phyloP scores from a whole-genome alignment of 2,888 invertebrate species.

The Dynastes grantii region DNA sequence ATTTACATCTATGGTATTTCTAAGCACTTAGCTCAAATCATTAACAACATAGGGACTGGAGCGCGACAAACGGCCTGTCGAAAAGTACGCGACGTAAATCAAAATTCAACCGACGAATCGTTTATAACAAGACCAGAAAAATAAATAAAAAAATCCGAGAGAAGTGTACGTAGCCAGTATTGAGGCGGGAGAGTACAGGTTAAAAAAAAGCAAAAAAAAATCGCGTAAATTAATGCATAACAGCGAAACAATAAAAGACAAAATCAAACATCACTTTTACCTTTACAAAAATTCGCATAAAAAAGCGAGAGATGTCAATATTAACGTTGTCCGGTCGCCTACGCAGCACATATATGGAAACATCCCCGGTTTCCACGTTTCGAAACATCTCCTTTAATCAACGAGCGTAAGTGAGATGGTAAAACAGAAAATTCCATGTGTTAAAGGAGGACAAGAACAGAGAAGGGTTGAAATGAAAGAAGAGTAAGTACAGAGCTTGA shows the following conservation, averaged over 20 bases:
- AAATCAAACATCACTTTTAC: constrained; percentile 68
- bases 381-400: constrained; percentile 61
- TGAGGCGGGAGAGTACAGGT: constrained; percentile 21
- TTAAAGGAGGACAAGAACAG: constrained; percentile 53
- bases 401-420: constrained; percentile 55
- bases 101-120: constrained; percentile 48
- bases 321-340: constrained; percentile 61
- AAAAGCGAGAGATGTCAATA: constrained; percentile 66
- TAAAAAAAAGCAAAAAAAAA: constrained; percentile 32
- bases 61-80: constrained; percentile 42
- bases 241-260: constrained; percentile 65
- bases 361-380: constrained; percentile 53
- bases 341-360: constrained; percentile 55
- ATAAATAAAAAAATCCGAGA: constrained; percentile 38
- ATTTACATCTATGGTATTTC: constrained; percentile 45
- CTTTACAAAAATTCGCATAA: constrained; percentile 66
- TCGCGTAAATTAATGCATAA: constrained; percentile 56
- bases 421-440: constrained; percentile 53
- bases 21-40: constrained; percentile 41
- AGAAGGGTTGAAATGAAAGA: constrained; percentile 60
- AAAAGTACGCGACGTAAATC: constrained; percentile 44
- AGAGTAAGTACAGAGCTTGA: constrained; percentile 54
- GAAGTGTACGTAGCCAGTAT: constrained; percentile 23
- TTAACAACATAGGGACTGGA: constrained; percentile 36
- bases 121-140: constrained; percentile 40